Conservation (phyloP, 2,888 invertebrate species). For the Anaspis maculata region DNA sequence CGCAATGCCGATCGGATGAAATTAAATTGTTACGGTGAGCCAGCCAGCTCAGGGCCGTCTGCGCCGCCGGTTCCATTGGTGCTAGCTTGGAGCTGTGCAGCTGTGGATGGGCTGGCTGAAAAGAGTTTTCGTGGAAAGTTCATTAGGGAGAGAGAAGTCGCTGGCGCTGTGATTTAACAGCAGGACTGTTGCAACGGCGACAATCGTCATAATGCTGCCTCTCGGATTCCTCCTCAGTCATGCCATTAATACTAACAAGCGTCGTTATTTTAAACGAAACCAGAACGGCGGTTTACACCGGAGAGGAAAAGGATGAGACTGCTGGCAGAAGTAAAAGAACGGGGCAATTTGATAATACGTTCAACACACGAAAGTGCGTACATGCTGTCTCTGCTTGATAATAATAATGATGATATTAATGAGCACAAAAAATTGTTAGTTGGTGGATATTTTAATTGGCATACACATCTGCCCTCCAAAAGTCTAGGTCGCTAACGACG, state of each 20-base stretch:
- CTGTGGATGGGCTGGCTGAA: conserved; percentile 6
- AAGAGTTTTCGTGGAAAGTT: conserved; percentile 4
- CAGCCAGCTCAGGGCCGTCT: too few species aligned
- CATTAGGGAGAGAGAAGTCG: conserved; percentile 3
- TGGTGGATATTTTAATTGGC: conserved; percentile 16
- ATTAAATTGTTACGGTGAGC: too few species aligned
- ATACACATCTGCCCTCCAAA: conserved; percentile 16
- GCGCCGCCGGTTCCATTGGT: too few species aligned
- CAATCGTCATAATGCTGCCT: conserved; percentile 29
- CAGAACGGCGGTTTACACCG: conserved; percentile 5
- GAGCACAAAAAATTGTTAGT: conserved; percentile 16
- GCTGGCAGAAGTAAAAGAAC: not conserved
- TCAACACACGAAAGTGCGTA: conserved; percentile 1
- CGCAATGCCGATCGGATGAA: too few species aligned
- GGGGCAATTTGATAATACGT: conserved; percentile 5
- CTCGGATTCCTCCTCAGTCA: conserved; percentile 16
- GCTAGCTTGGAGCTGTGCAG: too few species aligned
- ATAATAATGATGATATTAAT: conserved; percentile 17
- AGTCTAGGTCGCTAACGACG: conserved; percentile 21
- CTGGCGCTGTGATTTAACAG: conserved; percentile 25
- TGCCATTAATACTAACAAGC: conserved; percentile 21
- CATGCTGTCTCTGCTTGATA: conserved; percentile 1
- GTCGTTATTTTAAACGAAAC: conserved; percentile 18
- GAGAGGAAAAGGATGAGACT: conserved; percentile 2
- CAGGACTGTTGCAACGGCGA: conserved; percentile 26